Evolutionary conservation across 2,797 vertebrate genomes (phyloP).

Genomic region (Fratercula arctica): DNA sequence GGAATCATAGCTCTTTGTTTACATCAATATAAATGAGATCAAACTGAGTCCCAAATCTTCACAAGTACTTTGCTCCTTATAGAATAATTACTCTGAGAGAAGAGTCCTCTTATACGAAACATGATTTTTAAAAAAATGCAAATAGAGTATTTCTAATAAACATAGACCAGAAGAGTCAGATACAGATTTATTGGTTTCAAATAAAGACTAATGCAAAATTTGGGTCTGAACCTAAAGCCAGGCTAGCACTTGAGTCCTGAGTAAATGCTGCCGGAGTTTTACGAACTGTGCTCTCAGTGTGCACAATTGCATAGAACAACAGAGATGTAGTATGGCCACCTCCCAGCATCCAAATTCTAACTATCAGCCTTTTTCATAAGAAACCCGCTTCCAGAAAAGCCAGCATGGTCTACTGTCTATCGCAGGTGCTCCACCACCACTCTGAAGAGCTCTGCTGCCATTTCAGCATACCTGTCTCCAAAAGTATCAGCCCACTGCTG

Average conservation of each 20-base stretch:
- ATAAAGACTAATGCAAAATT: neutral
- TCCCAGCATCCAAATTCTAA: neutral
- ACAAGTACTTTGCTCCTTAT: neutral
- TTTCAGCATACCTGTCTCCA: neutral
- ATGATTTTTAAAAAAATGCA: neutral
- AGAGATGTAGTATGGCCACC: neutral
- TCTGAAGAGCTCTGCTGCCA: neutral
- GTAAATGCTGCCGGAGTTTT: neutral
- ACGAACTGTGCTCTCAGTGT: neutral
- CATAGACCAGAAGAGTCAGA: neutral
- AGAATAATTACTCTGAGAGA: neutral
- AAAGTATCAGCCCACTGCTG: neutral
- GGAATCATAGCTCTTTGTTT: neutral
- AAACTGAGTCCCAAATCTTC: neutral
- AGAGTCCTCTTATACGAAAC: neutral
- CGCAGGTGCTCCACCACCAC: rapidly evolving
- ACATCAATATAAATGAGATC: neutral
- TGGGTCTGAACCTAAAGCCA: neutral
- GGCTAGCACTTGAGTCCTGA: neutral
- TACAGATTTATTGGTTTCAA: neutral
- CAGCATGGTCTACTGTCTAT: neutral
- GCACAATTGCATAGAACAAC: neutral
- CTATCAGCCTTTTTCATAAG: neutral
- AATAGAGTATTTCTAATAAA: neutral
- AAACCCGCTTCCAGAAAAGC: neutral